phyloP scores from a whole-genome alignment of 2,888 invertebrate genomes.

The Ormyrus nitidulus region DNA sequence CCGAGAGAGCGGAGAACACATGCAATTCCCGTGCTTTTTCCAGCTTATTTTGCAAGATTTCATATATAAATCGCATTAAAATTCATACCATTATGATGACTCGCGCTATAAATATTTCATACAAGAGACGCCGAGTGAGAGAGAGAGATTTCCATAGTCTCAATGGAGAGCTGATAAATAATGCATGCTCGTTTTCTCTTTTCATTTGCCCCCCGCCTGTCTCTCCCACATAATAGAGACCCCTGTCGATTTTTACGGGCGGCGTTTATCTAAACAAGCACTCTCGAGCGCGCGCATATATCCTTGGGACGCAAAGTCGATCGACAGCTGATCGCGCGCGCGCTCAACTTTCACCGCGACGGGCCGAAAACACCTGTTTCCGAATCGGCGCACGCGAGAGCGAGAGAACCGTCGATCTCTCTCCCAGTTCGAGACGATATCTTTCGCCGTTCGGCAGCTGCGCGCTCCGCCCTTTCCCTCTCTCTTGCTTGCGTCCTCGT shows the following conservation, averaged over 20 bases:
- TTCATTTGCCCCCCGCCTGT: not conserved
- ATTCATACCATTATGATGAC: conserved; percentile 1
- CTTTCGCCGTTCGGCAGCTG: conserved; percentile 19
- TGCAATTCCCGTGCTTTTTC: conserved; percentile 10
- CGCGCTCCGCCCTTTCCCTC: not conserved
- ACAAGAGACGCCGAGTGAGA: not conserved
- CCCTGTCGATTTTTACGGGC: not conserved
- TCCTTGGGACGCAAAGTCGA: not conserved
- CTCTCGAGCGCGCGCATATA: not conserved
- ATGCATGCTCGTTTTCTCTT: conserved; percentile 13
- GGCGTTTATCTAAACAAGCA: not conserved
- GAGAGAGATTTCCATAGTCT: conserved; percentile 11
- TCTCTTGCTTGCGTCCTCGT: not conserved
- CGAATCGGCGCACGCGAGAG: conserved; percentile 13
- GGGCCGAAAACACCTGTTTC: conserved; percentile 16
- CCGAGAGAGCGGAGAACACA: not conserved
- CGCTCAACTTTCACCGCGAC: conserved; percentile 1
- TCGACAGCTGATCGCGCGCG: conserved; percentile 35
- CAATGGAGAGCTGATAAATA: conserved; percentile 35
- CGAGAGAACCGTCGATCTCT: not conserved
- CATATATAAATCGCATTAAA: no score
- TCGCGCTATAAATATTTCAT: conserved; percentile 23
- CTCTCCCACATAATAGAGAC: not conserved
- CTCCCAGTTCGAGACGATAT: not conserved
- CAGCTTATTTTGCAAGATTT: not conserved